Evolutionary conservation across 2,113 vertebrate genomes (phyloP), one percentile per base, ranked within the genome.

Genomic region (Callipepla squamata): DNA sequence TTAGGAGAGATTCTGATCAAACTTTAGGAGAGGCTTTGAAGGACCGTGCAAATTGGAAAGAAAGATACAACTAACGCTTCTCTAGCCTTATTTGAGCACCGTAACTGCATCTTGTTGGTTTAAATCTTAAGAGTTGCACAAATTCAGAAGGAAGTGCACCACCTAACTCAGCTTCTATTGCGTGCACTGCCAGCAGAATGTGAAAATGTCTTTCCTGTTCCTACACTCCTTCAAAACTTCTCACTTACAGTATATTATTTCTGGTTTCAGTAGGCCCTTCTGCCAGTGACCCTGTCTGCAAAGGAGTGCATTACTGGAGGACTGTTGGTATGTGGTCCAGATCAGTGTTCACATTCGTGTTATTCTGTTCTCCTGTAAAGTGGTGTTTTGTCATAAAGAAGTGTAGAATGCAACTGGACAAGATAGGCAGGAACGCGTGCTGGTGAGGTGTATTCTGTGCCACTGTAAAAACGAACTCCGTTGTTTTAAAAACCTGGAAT

Each of bases 401-500:
- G 67, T 81, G 59, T 51, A 89, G 91, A 92, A 82, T 92, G 89
- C 45, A 59, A 13, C 67, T 77, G 74, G 81, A 80, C 85, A 70
- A 85, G 87, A 85, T 0, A 0, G 38, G 32, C 70, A 63, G 87
- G 94, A 90, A 76, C 0, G 4, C 1, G 0, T 68, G 78, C 53
- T 75, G 25, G 45, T 9, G 5, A 40, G 44, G 40, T 47, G 18
- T 67, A 69, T 57, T 67, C 48, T 19, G 10, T 58, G 44, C 19
- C 6, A 12, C 40, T 13, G 30, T 34, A 58, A 65, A 50, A 34
- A 53, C 26, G 32, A 30, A 20, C 53, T 53, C 1, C 0, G 36
- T 65, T 3, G 2, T 38, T 84, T 81, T 6, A 42, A 58, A 93
- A 92, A 25, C 19, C 32, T 87, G 36, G 13, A 17, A 47, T 81